phyloP scores from a whole-genome alignment of 2,113 vertebrate genomes.

The Parus major region DNA sequence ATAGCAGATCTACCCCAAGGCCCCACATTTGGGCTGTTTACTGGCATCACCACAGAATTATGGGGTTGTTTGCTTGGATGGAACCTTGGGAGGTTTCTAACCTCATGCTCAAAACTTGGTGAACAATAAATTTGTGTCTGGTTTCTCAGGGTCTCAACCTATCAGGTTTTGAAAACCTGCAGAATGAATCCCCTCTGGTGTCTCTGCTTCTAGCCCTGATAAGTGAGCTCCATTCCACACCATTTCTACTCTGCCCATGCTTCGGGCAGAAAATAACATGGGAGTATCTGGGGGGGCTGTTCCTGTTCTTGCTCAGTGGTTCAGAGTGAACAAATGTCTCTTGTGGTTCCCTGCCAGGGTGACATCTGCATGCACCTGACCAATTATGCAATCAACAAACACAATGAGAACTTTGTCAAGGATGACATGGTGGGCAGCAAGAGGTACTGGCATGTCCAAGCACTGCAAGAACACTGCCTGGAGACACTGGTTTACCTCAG shows the following conservation, averaged over 20 bases:
- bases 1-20: not conserved
- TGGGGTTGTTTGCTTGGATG: not conserved
- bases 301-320: not conserved
- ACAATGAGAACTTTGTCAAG: conserved; percentile 73
- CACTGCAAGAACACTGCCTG: not conserved
- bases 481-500: not conserved
- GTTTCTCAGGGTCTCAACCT: not conserved
- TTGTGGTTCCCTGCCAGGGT: conserved; percentile 49
- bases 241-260: not conserved
- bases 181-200: not conserved
- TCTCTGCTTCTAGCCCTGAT: not conserved
- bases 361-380: conserved; percentile 82
- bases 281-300: not conserved
- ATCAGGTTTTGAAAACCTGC: not conserved
- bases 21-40: not conserved
- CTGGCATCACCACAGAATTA: not conserved
- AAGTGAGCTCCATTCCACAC: accelerated
- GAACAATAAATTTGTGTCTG: not conserved
- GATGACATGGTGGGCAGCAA: conserved; percentile 76
- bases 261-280: not conserved
- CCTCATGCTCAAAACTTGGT: not conserved
- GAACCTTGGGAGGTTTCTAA: not conserved
- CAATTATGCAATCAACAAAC: conserved; percentile 83
- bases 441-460: conserved; percentile 64
- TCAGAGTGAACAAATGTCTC: not conserved